phyloP scores from a whole-genome alignment of 2,797 vertebrate species.

The Garrulus glandarius region DNA sequence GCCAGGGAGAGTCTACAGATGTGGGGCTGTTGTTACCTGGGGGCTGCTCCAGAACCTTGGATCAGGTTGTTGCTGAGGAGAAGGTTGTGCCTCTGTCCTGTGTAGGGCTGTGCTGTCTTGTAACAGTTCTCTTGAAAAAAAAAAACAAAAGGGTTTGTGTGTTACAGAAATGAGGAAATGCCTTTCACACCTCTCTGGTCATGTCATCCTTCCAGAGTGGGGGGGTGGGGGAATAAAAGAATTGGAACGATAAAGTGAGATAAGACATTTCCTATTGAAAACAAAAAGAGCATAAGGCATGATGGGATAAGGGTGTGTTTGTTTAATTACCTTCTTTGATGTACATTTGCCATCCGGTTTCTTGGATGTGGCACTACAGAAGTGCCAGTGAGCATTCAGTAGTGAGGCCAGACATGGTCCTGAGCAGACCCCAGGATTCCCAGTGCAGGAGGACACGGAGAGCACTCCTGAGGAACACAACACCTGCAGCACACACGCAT shows the following conservation, averaged over 20 bases:
- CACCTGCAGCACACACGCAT: not conserved
- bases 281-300: not conserved
- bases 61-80: not conserved
- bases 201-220: not conserved
- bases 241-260: not conserved
- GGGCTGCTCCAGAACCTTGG: not conserved
- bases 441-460: not conserved
- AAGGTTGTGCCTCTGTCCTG: not conserved
- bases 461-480: not conserved
- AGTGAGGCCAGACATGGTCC: not conserved
- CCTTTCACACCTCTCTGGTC: not conserved
- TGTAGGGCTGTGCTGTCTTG: not conserved
- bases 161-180: not conserved
- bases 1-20: not conserved
- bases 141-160: not conserved
- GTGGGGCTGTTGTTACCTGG: not conserved
- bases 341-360: not conserved
- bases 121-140: not conserved
- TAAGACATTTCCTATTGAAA: not conserved
- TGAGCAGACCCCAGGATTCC: not conserved
- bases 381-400: not conserved
- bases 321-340: not conserved
- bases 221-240: not conserved
- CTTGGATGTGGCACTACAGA: not conserved
- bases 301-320: not conserved